phyloP scores from a whole-genome alignment of 1,140 invertebrate species.

The Meteorus sp. region DNA sequence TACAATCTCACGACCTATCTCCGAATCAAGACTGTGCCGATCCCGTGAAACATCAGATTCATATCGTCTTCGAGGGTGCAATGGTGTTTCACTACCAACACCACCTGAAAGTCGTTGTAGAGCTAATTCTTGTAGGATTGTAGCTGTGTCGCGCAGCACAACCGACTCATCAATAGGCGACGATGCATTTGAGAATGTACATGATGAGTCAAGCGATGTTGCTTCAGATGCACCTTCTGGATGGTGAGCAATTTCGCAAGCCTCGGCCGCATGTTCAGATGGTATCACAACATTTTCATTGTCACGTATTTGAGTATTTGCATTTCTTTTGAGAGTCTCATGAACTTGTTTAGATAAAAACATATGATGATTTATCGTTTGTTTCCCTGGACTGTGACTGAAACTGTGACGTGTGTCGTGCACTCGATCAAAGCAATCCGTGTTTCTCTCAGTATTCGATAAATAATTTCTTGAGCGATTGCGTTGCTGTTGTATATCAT shows the following conservation, averaged over 20 bases:
- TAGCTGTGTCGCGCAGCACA: slow-evolving; percentile 49
- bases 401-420: slow-evolving; percentile 32
- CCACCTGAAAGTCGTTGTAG: slow-evolving; percentile 51
- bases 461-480: slow-evolving; percentile 6
- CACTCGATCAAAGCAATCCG: background rate
- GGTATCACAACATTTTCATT: slow-evolving; percentile 42
- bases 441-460: slow-evolving; percentile 4
- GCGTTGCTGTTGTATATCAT: slow-evolving; percentile 26
- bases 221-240: slow-evolving; percentile 49
- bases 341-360: slow-evolving; percentile 31
- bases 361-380: slow-evolving; percentile 32
- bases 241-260: slow-evolving; percentile 48
- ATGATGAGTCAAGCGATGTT: slow-evolving; percentile 41
- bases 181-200: slow-evolving; percentile 44
- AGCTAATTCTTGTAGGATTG: slow-evolving; percentile 51
- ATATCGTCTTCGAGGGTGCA: slow-evolving; percentile 36
- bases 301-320: slow-evolving; percentile 35
- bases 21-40: slow-evolving; percentile 60
- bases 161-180: slow-evolving; percentile 46
- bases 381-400: slow-evolving; percentile 40
- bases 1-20: slow-evolving; percentile 61
- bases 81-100: slow-evolving; percentile 30
- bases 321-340: slow-evolving; percentile 32
- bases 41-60: slow-evolving; percentile 43
- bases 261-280: slow-evolving; percentile 51